A percentile compares a stretch with the other conserved stretches of the same genome.
Conservation (phyloP, 2,888 invertebrate genomes). For the Parapristionchus giblindavisi region DNA sequence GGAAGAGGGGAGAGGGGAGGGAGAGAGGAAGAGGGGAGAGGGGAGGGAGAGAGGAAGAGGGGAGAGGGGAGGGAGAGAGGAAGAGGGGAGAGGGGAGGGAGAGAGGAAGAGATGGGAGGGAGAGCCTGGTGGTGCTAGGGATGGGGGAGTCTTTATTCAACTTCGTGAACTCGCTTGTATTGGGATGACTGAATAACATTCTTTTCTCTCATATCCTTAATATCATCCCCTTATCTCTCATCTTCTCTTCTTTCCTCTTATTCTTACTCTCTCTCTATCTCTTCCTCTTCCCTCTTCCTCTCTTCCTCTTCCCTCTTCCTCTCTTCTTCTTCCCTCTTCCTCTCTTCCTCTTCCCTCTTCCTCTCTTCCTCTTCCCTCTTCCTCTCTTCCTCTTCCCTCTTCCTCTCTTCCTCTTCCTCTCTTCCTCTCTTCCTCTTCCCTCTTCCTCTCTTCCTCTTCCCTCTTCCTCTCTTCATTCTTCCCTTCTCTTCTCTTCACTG, state of each 20-base stretch:
- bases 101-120: not conserved
- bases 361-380: not conserved
- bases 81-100: not conserved
- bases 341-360: not conserved
- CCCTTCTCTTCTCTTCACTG: not conserved
- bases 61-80: not conserved
- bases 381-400: not conserved
- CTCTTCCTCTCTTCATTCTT: not conserved
- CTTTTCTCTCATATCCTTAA: no score
- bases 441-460: not conserved
- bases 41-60: not conserved
- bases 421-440: not conserved
- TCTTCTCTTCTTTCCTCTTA: constrained; percentile 24
- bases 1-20: not conserved
- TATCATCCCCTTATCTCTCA: constrained; percentile 40
- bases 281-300: constrained; percentile 11
- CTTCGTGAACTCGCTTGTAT: no score
- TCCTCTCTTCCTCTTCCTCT: constrained; percentile 2
- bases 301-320: not conserved
- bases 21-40: not conserved
- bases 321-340: not conserved
- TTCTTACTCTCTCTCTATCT: constrained; percentile 16
- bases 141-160: no score
- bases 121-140: no score
- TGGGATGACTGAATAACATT: no score